These are phyloP conservation scores for Eristalis arbustorum DNA, from an alignment of 2,888 invertebrate species.

Conservation along the genomic window DNA sequence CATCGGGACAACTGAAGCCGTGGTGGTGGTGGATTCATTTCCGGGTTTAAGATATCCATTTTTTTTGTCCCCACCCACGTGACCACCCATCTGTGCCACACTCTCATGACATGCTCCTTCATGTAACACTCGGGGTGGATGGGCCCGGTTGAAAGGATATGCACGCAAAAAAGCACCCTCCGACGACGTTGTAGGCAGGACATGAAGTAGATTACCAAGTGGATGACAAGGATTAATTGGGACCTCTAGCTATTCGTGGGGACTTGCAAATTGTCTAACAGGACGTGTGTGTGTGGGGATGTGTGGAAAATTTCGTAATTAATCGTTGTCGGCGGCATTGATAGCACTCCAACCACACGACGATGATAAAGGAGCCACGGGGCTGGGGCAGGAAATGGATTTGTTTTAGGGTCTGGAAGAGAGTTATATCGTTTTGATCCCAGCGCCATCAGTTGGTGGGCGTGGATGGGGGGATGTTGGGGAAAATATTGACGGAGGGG, in stretches of 20 bases:
- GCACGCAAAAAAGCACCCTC: slow-evolving; percentile 15
- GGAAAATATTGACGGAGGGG: slow-evolving; percentile 18
- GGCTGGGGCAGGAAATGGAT: slow-evolving; percentile 24
- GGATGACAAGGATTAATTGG: slow-evolving; percentile 70
- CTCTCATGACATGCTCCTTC: neutral
- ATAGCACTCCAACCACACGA: slow-evolving; percentile 17
- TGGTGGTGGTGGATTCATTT: slow-evolving; percentile 48
- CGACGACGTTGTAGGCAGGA: slow-evolving; percentile 8
- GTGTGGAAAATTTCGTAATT: slow-evolving; percentile 66
- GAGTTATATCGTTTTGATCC: slow-evolving; percentile 39
- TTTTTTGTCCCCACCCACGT: slow-evolving; percentile 10
- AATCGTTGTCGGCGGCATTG: slow-evolving; percentile 66
- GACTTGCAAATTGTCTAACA: slow-evolving; percentile 63
- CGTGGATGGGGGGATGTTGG: neutral
- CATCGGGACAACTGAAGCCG: slow-evolving; percentile 15
- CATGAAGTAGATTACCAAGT: slow-evolving; percentile 66
- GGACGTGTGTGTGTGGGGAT: slow-evolving; percentile 28
- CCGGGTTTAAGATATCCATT: slow-evolving; percentile 42
- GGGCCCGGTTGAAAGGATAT: slow-evolving; percentile 24
- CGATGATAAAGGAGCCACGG: neutral
- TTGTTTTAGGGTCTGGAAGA: slow-evolving; percentile 29
- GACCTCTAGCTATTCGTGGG: slow-evolving; percentile 58
- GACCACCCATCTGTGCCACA: neutral
- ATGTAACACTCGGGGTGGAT: slow-evolving; percentile 6
- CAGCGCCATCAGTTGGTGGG: neutral